These are phyloP conservation scores for Luffia ferchaultella DNA, from an alignment of 2,888 invertebrate genomes.

Conservation along the genomic window DNA sequence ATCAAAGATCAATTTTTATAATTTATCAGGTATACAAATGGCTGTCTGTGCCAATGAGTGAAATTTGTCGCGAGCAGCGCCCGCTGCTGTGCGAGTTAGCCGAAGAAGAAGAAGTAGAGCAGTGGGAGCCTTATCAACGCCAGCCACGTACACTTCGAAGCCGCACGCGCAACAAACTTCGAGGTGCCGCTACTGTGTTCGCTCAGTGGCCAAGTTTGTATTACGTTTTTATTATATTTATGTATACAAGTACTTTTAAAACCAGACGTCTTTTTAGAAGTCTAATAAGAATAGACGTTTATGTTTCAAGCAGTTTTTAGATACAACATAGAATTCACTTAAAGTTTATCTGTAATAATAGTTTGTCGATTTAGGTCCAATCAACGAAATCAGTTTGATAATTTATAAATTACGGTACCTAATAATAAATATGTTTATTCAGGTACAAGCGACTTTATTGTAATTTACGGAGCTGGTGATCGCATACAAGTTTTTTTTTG, in stretches of 20 bases:
- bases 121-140: slow-evolving; percentile 24
- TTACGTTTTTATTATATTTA: not conserved
- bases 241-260: too few relatives aligned
- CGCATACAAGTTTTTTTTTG: too few relatives aligned
- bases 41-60: slow-evolving; percentile 37
- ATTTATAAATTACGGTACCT: too few relatives aligned
- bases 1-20: too few relatives aligned
- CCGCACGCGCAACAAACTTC: slow-evolving; percentile 29
- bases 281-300: too few relatives aligned
- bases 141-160: slow-evolving; percentile 24
- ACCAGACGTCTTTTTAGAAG: too few relatives aligned
- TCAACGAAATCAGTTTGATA: too few relatives aligned
- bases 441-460: too few relatives aligned
- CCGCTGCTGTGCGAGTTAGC: slow-evolving; percentile 42
- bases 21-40: slow-evolving; percentile 26
- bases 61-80: slow-evolving; percentile 33
- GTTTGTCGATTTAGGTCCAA: too few relatives aligned
- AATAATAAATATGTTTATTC: too few relatives aligned
- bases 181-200: slow-evolving; percentile 43
- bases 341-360: not conserved
- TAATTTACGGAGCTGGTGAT: too few relatives aligned
- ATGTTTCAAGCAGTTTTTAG: not conserved
- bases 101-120: slow-evolving; percentile 34
- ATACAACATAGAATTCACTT: not conserved
- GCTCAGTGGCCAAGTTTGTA: slow-evolving; percentile 44